phyloP scores from a whole-genome alignment of 2,113 vertebrate genomes.

The Lepidothrix coronata region DNA sequence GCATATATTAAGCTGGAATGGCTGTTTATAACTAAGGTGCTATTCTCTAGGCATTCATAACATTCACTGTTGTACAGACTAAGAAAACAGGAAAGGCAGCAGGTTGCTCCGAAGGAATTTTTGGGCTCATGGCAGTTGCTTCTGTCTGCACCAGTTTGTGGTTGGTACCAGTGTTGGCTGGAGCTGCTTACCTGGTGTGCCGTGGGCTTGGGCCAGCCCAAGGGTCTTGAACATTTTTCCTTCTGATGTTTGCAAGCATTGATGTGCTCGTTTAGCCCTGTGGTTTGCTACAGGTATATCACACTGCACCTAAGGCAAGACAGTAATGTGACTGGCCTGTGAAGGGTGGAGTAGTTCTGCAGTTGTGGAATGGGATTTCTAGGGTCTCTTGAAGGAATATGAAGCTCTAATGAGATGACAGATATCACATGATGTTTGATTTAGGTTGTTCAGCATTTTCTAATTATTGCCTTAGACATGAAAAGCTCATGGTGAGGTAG shows the following conservation, averaged over 20 bases:
- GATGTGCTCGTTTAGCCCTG: not conserved
- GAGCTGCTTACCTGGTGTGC: not conserved
- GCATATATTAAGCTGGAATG: not conserved
- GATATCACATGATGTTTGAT: not conserved
- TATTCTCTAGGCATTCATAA: not conserved
- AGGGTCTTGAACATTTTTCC: not conserved
- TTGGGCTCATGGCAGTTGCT: not conserved
- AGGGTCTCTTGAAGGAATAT: not conserved
- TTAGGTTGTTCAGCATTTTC: not conserved
- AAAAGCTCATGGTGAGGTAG: not conserved
- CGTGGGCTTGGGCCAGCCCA: not conserved
- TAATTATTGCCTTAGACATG: not conserved
- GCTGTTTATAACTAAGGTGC: not conserved
- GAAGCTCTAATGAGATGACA: not conserved
- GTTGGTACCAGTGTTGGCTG: not conserved
- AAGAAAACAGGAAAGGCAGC: not conserved
- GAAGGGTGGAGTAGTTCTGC: not conserved
- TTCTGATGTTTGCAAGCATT: not conserved
- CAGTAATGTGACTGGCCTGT: not conserved
- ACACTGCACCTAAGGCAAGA: not conserved
- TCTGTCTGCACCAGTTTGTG: not conserved
- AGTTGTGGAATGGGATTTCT: not conserved
- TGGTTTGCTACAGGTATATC: not conserved
- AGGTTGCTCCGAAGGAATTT: not conserved
- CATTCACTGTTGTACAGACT: not conserved